Evolutionary conservation across 1,140 invertebrate genomes (phyloP).

Genomic region (Campodea augens): DNA sequence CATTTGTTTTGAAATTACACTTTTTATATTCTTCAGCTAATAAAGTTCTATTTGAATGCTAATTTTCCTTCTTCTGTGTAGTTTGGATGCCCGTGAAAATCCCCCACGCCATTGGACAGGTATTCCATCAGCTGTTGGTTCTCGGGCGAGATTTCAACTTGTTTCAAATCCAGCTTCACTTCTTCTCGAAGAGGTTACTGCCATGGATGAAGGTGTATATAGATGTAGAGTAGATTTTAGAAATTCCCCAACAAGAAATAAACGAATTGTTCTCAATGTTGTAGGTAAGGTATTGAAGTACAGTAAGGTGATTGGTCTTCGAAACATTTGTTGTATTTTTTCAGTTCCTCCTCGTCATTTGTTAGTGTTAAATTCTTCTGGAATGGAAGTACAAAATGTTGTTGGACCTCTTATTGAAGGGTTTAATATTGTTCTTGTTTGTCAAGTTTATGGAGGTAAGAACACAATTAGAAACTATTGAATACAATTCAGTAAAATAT

Average conservation of each 20-base stretch:
- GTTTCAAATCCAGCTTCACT: constrained; percentile 27
- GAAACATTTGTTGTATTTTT: background rate
- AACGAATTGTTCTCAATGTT: constrained; percentile 32
- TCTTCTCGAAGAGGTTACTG: constrained; percentile 27
- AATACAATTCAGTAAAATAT: too few species aligned
- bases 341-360: constrained; percentile 15
- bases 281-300: constrained; percentile 26
- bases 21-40: too few species aligned
- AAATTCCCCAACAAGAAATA: constrained; percentile 33
- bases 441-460: constrained; percentile 25
- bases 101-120: too few species aligned
- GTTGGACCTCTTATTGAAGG: constrained; percentile 27
- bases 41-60: too few species aligned
- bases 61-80: too few species aligned
- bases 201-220: constrained; percentile 32
- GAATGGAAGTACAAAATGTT: constrained; percentile 18
- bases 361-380: constrained; percentile 22
- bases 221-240: constrained; percentile 37
- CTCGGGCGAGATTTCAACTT: constrained; percentile 51
- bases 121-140: constrained; percentile 51
- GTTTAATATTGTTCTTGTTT: constrained; percentile 21
- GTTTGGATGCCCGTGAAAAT: too few species aligned
- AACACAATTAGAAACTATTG: too few species aligned
- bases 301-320: background rate
- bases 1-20: too few species aligned